phyloP scores from a whole-genome alignment of 2,888 invertebrate genomes.

The Drosophila prostipennis region DNA sequence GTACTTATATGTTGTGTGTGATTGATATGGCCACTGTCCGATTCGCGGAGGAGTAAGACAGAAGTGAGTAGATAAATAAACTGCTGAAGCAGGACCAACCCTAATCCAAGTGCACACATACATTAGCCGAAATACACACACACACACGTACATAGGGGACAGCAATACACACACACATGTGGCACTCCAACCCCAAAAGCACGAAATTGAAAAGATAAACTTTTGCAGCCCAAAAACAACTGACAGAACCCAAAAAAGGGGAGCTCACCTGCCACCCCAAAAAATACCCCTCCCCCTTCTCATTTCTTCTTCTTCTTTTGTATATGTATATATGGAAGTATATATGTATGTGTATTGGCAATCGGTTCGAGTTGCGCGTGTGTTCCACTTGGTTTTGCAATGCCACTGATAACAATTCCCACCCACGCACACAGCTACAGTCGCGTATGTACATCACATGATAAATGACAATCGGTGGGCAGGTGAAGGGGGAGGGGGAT shows the following conservation, averaged over 20 bases:
- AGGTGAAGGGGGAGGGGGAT: too few species aligned
- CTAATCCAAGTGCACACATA: conserved; percentile 63
- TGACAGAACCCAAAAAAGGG: conserved; percentile 17
- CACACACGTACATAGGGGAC: conserved; percentile 10
- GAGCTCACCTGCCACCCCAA: conserved; percentile 53
- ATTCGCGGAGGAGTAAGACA: conserved; percentile 27
- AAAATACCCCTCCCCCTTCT: background rate
- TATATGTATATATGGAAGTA: background rate
- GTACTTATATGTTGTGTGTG: conserved; percentile 21
- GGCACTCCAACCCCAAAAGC: conserved; percentile 56
- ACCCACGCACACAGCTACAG: conserved; percentile 5
- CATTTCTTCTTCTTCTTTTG: background rate
- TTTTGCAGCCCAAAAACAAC: conserved; percentile 67
- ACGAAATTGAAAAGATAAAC: conserved; percentile 77
- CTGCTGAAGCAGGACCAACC: conserved; percentile 63
- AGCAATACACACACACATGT: conserved; percentile 27
- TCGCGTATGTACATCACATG: conserved; percentile 52
- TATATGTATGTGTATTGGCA: conserved; percentile 61
- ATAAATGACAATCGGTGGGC: conserved; percentile 71
- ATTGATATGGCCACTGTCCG: conserved; percentile 75
- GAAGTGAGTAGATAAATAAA: conserved; percentile 28
- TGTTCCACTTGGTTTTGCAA: conserved; percentile 65
- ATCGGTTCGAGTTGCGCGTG: conserved; percentile 68
- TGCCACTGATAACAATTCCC: conserved; percentile 70
- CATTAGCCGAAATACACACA: conserved; percentile 13